These are phyloP conservation scores for Eulemur mongoz DNA, from an alignment of 2,797 vertebrate species.

Conservation along the genomic window DNA sequence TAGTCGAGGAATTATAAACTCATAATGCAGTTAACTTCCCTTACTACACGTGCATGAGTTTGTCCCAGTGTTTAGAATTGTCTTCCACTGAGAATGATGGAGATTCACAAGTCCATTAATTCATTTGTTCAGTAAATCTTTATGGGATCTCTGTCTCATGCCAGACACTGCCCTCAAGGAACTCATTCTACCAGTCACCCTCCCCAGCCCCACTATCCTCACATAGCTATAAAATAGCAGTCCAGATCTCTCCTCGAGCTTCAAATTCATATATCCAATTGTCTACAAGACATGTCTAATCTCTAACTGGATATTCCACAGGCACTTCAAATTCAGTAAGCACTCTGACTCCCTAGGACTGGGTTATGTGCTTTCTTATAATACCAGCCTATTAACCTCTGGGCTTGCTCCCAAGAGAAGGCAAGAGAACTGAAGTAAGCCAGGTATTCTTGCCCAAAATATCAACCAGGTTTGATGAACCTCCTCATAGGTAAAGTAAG, in stretches of 20 bases:
- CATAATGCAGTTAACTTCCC: constrained; percentile 24
- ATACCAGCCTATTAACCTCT: not conserved
- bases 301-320: not conserved
- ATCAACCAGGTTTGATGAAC: not conserved
- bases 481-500: not conserved
- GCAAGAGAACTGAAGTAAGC: not conserved
- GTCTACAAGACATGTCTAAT: not conserved
- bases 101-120: not conserved
- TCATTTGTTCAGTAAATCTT: not conserved
- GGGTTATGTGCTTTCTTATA: not conserved
- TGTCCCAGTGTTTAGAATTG: not conserved
- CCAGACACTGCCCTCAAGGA: not conserved
- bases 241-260: not conserved
- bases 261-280: not conserved
- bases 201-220: not conserved
- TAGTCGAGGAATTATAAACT: not conserved
- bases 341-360: not conserved
- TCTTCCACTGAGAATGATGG: not conserved
- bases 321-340: not conserved
- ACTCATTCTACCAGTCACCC: not conserved
- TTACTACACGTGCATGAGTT: not conserved
- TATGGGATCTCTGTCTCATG: not conserved
- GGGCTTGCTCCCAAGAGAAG: not conserved
- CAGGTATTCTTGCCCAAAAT: not conserved
- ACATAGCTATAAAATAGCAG: not conserved